These are phyloP conservation scores for Andricus curvator DNA, from an alignment of 2,888 invertebrate genomes.

Conservation along the genomic window DNA sequence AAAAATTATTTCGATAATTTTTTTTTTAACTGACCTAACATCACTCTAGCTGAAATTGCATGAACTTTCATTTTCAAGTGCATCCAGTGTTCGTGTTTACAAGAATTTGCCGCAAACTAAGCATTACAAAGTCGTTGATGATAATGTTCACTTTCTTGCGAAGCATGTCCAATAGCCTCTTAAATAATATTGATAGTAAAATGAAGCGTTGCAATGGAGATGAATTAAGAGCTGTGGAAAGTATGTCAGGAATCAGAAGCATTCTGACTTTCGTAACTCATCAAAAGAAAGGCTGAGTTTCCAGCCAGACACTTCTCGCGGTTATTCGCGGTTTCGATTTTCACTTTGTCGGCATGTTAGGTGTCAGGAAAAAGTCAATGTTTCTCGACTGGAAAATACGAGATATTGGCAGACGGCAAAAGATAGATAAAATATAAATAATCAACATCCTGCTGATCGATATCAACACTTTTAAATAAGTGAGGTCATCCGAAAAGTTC, in stretches of 20 bases:
- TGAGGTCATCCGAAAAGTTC: neutral
- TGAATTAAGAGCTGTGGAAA: conserved; percentile 52
- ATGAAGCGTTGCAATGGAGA: conserved; percentile 40
- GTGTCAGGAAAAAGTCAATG: conserved; percentile 24
- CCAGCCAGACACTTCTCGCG: conserved; percentile 46
- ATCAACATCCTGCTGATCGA: neutral
- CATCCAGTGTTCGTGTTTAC: neutral
- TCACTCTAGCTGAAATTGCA: conserved; percentile 32
- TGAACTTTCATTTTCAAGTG: conserved; percentile 25
- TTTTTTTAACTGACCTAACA: conserved; percentile 14
- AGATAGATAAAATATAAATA: neutral
- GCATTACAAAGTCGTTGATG: neutral
- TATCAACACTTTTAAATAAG: conserved; percentile 8
- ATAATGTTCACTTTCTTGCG: conserved; percentile 23
- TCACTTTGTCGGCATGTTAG: conserved; percentile 29
- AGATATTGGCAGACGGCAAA: neutral
- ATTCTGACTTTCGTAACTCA: conserved; percentile 57
- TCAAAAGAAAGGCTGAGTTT: conserved; percentile 51
- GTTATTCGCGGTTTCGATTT: conserved; percentile 43
- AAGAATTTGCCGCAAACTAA: conserved; percentile 3
- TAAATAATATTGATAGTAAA: conserved; percentile 36
- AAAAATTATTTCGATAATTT: neutral
- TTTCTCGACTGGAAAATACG: neutral
- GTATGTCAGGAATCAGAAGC: conserved; percentile 61
- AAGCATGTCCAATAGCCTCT: conserved; percentile 20